Evolutionary conservation across 2,113 vertebrate species (phyloP), one percentile per base, ranked within the genome.

Genomic region (Raja brachyura): DNA sequence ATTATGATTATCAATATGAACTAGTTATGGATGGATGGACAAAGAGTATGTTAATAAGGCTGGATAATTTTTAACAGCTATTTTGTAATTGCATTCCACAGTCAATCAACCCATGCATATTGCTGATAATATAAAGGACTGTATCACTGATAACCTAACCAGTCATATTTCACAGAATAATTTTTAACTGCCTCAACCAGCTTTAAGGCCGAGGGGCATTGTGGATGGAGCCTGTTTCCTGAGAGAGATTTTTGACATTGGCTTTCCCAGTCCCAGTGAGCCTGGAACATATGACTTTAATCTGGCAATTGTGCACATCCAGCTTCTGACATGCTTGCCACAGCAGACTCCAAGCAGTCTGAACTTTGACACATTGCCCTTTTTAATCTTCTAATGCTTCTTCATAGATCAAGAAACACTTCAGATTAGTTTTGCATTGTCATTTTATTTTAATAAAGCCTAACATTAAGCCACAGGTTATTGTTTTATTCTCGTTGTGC

Each of bases 381-480:
- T 92, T 68, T 92, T 92, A 92, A 92, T 92, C 90, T 92, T 92
- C 90, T 92, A 92, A 92, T 92, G 90, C 90, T 73, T 92, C 68
- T 73, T 92, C 33, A 92, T 92, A 92, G 90, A 92, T 68, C 22
- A 48, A 92, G 90, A 92, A 92, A 70, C 66, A 92, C 39, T 92
- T n/a, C 31, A 54, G 39, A 73, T 92, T 92, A 73, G 66, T 92
- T 74, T 92, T 92, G 90, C 90, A 92, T 92, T 92, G 90, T 92
- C 90, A 92, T 92, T 92, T 92, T 92, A 92, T 73, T 92, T 92
- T 92, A 92, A 92, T 92, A 92, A 92, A 92, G 66, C 90, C 90
- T 92, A 92, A 92, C 90, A 73, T 28, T 92, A 74, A 92, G 90
- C 90, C 90, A 92, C 90, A 92, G 66, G 90, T 92, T 92, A 92